Conservation (phyloP, 2,113 vertebrate species). For the Zootoca vivipara region DNA sequence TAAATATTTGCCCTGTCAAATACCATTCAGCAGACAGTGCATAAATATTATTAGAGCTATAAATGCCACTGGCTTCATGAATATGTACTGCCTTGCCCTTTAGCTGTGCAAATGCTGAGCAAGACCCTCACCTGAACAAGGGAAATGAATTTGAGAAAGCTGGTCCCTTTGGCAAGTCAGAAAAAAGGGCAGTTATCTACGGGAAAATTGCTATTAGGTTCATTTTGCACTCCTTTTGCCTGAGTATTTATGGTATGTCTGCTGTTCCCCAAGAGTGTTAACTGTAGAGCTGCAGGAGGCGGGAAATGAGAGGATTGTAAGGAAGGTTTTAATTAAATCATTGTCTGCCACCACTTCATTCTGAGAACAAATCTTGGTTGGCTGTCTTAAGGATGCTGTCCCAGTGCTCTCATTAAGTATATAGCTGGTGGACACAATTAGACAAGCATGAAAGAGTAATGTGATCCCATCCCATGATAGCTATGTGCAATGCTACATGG, state of each 20-base stretch:
- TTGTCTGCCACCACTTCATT: background rate
- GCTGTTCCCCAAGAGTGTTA: background rate
- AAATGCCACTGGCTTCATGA: slow-evolving; percentile 30
- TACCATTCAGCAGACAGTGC: slow-evolving; percentile 19
- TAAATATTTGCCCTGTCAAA: slow-evolving; percentile 37
- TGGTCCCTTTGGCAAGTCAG: background rate
- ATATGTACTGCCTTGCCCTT: background rate
- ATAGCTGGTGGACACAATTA: background rate
- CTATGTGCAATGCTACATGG: background rate
- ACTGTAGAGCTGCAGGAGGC: background rate
- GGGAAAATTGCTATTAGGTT: background rate
- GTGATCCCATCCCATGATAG: background rate
- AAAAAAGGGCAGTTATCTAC: background rate
- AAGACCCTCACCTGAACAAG: background rate
- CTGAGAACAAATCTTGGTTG: background rate
- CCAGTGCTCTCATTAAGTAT: background rate
- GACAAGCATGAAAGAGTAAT: background rate
- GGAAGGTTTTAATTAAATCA: background rate
- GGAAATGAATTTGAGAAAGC: background rate
- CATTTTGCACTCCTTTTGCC: background rate
- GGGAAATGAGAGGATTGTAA: background rate
- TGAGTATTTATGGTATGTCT: background rate
- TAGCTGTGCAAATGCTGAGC: background rate
- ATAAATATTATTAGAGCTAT: slow-evolving; percentile 36
- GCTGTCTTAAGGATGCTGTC: background rate